Evolutionary conservation across 2,113 vertebrate genomes (phyloP), one percentile per base, ranked within the genome.

Genomic region (Cinclus cinclus): DNA sequence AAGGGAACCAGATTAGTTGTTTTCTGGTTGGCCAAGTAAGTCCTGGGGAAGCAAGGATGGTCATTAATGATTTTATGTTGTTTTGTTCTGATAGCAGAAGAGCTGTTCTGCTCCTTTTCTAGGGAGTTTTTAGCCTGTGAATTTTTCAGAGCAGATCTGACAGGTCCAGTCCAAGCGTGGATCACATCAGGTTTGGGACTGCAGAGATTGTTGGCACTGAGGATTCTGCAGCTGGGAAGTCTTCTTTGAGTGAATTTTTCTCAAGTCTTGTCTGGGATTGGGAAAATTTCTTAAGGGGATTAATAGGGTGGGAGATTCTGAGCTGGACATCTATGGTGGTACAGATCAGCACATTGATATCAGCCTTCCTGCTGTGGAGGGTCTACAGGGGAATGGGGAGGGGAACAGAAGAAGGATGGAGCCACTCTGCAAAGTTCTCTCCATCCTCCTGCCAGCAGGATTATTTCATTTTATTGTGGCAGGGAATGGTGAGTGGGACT

Each of bases 141-240:
- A 13, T 27, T 81, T 90, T 90, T 49, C 22, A 47, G 42, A 64
- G 21, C 50, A 19, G 7, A 21, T 76, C 13, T 69, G 37, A 76
- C 23, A 64, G 27, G 27, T 49, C 42, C 41, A 13, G 25, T 33
- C 74, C 67, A 27, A 41, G 16, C 25, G 28, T 63, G 52, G 52
- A 25, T 9, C 1, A 3, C 0, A 0, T 24, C 27, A 35, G 33
- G 33, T 27, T 23, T 68, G n/a, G 22, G 20, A 52, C 20, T 12
- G 31, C 37, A 37, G 56, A n/a, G n/a, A 4, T 28, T 39, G 10
- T 14, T 41, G 63, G 12, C 16, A 5, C 23, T 22, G 47, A 50
- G 20, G 16, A 39, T 84, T 75, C 64, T 84, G 62, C 35, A 58
- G 9, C 53, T 75, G 35, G 33, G 65, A 35, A 68, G 6, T 15